A percentile compares a stretch with the other conserved stretches of the same genome.
These are phyloP conservation scores for Himalopsyche japonica DNA, from an alignment of 2,888 invertebrate genomes.

Conservation along the genomic window DNA sequence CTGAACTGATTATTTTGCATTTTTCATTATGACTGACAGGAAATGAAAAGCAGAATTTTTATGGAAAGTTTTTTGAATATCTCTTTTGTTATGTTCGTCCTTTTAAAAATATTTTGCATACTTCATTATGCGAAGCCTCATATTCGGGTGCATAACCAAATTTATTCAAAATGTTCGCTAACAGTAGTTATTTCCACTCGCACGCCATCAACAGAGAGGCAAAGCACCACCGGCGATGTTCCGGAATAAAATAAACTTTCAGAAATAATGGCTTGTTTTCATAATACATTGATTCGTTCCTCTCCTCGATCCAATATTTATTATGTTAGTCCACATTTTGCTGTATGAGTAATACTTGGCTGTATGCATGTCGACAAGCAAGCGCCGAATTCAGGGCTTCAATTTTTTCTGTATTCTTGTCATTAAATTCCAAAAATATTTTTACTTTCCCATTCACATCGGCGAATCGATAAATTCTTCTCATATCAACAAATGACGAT, in stretches of 20 bases:
- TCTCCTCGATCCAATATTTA: conserved; percentile 12
- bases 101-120: background rate
- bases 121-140: background rate
- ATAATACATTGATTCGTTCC: conserved; percentile 18
- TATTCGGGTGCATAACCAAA: background rate
- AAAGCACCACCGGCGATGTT: background rate
- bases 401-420: background rate
- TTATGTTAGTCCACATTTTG: conserved; percentile 16
- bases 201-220: background rate
- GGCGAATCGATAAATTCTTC: too few relatives aligned
- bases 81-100: background rate
- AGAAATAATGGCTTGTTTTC: conserved; percentile 7
- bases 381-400: background rate
- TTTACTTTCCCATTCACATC: too few relatives aligned
- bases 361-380: background rate
- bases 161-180: background rate
- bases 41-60: too few relatives aligned
- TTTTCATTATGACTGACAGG: too few relatives aligned
- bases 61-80: too few relatives aligned
- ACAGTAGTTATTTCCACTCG: background rate
- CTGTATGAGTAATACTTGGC: conserved; percentile 9
- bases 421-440: too few relatives aligned
- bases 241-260: background rate
- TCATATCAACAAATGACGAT: too few relatives aligned
- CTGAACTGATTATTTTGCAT: too few relatives aligned